phyloP scores from a whole-genome alignment of 2,797 vertebrate genomes.

The Tympanoctomys barrerae region DNA sequence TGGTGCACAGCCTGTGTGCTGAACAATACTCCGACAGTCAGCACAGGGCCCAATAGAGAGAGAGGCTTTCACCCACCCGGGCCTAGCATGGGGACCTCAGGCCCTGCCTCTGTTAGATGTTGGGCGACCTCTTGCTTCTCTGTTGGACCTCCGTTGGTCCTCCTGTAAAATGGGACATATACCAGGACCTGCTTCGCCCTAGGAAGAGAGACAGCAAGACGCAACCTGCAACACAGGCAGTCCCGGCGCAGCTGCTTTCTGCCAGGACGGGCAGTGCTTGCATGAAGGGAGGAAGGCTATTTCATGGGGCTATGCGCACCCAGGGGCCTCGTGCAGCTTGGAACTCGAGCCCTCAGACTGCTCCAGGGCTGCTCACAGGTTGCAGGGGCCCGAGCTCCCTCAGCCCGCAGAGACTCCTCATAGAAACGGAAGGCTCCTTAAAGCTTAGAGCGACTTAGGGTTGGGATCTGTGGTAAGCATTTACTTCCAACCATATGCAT shows the following conservation, averaged over 20 bases:
- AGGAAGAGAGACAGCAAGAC: fast-evolving
- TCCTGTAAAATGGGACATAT: background rate
- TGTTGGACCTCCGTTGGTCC: fast-evolving
- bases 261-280: fast-evolving
- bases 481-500: background rate
- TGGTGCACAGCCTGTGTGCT: background rate
- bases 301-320: fast-evolving
- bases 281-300: fast-evolving
- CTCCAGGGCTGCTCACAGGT: background rate
- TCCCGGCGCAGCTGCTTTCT: fast-evolving
- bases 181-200: background rate
- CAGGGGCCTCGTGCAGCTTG: background rate
- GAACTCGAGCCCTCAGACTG: background rate
- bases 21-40: fast-evolving
- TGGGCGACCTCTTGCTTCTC: background rate
- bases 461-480: background rate
- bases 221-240: fast-evolving
- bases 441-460: fast-evolving
- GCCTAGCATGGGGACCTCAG: background rate
- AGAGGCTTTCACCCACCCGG: background rate
- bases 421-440: no score
- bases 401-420: background rate
- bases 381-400: background rate
- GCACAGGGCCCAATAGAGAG: fast-evolving
- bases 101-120: background rate